A percentile compares a stretch with the other conserved stretches of the same genome.
Conservation (phyloP, 2,888 invertebrate species). For the Athetis lepigone region DNA sequence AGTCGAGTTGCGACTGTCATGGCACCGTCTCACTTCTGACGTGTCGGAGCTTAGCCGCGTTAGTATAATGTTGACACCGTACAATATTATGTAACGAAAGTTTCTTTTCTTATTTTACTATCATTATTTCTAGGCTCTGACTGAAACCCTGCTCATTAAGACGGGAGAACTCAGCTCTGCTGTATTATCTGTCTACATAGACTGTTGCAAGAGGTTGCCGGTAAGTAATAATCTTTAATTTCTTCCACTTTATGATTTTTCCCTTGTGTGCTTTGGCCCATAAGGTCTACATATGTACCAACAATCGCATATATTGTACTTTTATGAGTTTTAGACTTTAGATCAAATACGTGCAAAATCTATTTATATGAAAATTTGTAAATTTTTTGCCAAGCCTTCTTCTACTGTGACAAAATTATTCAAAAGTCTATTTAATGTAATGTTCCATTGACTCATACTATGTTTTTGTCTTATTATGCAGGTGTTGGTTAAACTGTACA, state of each 20-base stretch:
- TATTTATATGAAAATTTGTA: no score
- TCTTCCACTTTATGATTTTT: background rate
- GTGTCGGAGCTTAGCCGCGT: slow-evolving; percentile 94
- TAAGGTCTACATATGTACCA: background rate
- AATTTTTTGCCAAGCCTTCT: no score
- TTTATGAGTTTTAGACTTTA: no score
- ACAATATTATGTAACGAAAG: background rate
- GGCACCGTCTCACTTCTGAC: slow-evolving; percentile 95
- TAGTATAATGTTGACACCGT: slow-evolving; percentile 74
- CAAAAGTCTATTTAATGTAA: no score
- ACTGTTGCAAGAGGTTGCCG: slow-evolving; percentile 97
- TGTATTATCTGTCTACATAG: slow-evolving; percentile 96
- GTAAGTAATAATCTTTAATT: slow-evolving; percentile 90
- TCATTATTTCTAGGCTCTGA: slow-evolving; percentile 90
- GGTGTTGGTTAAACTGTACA: no score
- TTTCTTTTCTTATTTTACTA: background rate
- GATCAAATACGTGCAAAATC: no score
- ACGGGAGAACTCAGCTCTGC: slow-evolving; percentile 94
- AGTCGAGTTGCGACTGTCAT: slow-evolving; percentile 96
- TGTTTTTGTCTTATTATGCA: no score
- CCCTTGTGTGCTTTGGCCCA: background rate
- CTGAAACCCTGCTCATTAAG: slow-evolving; percentile 93
- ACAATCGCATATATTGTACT: no score
- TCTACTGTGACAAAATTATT: no score
- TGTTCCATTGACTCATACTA: no score